Evolutionary conservation across 1,140 invertebrate genomes (phyloP).

Genomic region (Ditylenchus dipsaci): DNA sequence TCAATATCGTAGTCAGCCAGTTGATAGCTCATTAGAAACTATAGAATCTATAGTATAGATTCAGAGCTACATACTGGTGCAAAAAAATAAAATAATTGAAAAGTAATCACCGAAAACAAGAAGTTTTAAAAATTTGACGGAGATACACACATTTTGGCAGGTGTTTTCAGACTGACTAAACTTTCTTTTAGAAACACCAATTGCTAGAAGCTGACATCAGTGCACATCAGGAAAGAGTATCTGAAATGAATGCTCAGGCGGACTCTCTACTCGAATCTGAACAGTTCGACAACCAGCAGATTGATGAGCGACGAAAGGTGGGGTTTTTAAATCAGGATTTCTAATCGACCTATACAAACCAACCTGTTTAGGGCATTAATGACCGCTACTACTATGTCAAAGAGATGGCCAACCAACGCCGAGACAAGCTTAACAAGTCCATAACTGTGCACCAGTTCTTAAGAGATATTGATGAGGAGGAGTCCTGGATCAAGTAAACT

Average conservation of each 20-base stretch:
- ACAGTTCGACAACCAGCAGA: conserved; percentile 82
- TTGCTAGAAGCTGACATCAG: conserved; percentile 93
- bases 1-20: too few relatives aligned
- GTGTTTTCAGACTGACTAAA: too few relatives aligned
- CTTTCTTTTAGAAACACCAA: conserved; percentile 72
- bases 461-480: conserved; percentile 96
- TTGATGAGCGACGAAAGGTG: conserved; percentile 78
- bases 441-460: conserved; percentile 98
- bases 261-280: conserved; percentile 87
- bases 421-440: conserved; percentile 83
- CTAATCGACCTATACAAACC: not conserved
- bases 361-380: conserved; percentile 68
- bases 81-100: too few relatives aligned
- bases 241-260: conserved; percentile 81
- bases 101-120: too few relatives aligned
- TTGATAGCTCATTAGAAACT: too few relatives aligned
- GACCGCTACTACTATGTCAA: conserved; percentile 74
- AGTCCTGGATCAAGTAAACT: conserved; percentile 91
- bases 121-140: too few relatives aligned
- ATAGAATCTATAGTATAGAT: too few relatives aligned
- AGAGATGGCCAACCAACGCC: conserved; percentile 68
- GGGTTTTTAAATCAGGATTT: conserved; percentile 51
- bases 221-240: conserved; percentile 83
- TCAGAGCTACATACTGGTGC: too few relatives aligned
- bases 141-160: too few relatives aligned